Evolutionary conservation across 2,888 invertebrate species (phyloP).

Genomic region (Campoletis raptor): DNA sequence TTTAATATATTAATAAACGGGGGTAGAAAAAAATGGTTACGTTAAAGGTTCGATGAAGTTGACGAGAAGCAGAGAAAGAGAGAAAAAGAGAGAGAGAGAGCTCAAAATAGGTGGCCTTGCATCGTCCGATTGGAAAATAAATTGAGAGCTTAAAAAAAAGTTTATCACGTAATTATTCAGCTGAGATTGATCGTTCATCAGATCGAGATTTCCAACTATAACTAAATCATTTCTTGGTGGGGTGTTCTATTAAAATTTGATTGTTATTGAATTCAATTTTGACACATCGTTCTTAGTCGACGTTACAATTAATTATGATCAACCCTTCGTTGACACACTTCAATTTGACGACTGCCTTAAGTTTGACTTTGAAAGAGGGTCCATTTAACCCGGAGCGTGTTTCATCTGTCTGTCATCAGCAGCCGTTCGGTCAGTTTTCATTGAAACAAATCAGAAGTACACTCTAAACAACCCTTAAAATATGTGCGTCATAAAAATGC

Average conservation of each 20-base stretch:
- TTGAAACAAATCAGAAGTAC: no score
- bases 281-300: not conserved
- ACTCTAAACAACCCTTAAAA: no score
- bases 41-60: constrained; percentile 55
- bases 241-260: not conserved
- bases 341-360: no score
- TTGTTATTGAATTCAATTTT: not conserved
- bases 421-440: no score
- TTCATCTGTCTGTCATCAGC: no score
- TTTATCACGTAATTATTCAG: constrained; percentile 36
- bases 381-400: no score
- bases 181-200: not conserved
- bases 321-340: no score
- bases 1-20: constrained; percentile 59
- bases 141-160: constrained; percentile 33
- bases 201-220: not conserved
- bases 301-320: no score
- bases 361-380: no score
- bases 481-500: no score
- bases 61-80: constrained; percentile 35
- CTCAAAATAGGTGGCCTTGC: constrained; percentile 63
- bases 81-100: constrained; percentile 12
- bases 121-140: constrained; percentile 46
- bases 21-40: constrained; percentile 13
- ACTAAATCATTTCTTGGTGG: not conserved